Percentiles rank a stretch among this genome's conserved stretches.
Evolutionary conservation across 2,113 vertebrate species (phyloP).

Genomic region (Puntigrus tetrazona): DNA sequence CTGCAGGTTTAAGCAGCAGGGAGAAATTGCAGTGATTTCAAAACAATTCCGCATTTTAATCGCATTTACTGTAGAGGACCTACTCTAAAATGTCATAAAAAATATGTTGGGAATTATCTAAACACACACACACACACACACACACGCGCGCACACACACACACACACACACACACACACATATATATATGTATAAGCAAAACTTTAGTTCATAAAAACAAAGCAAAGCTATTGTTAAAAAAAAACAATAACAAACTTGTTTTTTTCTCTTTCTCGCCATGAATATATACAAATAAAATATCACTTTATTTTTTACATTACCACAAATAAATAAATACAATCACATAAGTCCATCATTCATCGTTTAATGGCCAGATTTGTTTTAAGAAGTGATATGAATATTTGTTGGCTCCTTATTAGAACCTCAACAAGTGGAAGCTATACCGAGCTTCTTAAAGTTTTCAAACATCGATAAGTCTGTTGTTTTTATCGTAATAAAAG

Average conservation of each 20-base stretch:
- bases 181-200: too few species aligned
- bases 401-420: background rate
- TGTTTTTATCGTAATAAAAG: conserved; percentile 9
- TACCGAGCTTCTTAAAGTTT: conserved; percentile 5
- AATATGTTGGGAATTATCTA: background rate
- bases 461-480: conserved; percentile 18
- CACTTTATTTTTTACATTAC: background rate
- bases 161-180: too few species aligned
- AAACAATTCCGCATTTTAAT: background rate
- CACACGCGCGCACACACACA: too few species aligned
- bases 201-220: too few species aligned
- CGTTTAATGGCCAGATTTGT: background rate
- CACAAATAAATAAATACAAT: background rate
- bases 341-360: background rate
- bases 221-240: too few species aligned
- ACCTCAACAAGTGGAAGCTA: conserved; percentile 57
- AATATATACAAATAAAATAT: background rate
- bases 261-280: background rate
- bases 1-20: conserved; percentile 37
- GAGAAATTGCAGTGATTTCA: conserved; percentile 13
- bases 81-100: background rate
- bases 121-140: too few species aligned
- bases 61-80: background rate
- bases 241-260: background rate
- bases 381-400: background rate